Conservation (phyloP, 2,797 vertebrate genomes). For the Acropternis orthonyx region DNA sequence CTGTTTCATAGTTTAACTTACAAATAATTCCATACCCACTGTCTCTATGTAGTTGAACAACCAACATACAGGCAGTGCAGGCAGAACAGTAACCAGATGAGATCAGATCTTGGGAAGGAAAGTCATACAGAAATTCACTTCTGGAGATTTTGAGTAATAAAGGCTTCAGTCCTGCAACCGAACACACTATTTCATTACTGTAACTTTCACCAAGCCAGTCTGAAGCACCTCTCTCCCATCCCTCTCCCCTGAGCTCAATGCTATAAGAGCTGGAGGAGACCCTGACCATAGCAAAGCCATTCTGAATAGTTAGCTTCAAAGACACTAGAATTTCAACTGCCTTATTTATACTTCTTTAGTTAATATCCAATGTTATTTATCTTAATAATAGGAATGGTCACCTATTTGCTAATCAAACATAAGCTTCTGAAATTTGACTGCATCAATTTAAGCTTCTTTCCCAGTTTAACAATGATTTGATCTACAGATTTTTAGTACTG, state of each 20-base stretch:
- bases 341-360: neutral
- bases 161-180: neutral
- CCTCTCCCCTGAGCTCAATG: neutral
- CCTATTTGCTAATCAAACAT: neutral
- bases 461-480: neutral
- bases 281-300: neutral
- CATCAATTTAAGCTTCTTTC: neutral
- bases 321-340: neutral
- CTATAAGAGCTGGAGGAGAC: neutral
- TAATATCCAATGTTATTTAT: neutral
- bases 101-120: neutral
- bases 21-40: neutral
- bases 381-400: neutral
- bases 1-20: neutral
- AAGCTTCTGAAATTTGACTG: neutral
- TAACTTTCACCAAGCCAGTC: neutral
- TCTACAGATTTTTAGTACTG: neutral
- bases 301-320: neutral
- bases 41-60: neutral
- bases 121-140: neutral
- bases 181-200: neutral
- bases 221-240: neutral
- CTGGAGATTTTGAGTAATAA: neutral
- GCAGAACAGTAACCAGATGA: rapidly evolving
- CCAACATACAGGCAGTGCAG: neutral